Base-by-base conservation (phyloP, 2,888 invertebrate species). In the Agapostemon virescens region DNA sequence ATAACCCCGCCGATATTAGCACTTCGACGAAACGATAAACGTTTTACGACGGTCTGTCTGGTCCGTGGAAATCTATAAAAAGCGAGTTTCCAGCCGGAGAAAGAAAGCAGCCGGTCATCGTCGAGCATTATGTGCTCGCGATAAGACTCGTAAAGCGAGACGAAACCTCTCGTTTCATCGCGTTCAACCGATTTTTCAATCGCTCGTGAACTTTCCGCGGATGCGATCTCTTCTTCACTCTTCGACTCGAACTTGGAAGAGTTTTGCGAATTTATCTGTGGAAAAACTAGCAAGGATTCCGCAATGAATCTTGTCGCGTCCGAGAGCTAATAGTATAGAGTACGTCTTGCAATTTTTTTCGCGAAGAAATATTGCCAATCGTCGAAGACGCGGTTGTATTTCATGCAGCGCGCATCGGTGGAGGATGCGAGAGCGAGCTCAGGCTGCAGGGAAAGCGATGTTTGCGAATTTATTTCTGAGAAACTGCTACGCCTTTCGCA, bases 1-100 rank as follows among this genome's bases (percentile, higher is more conserved):
- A 74, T 52, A 77, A 77, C 61, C 61, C 20, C 49, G 33, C 23
- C 26, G 49, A 69, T 30, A 30, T 69, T 75, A 64, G 42, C 66
- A n/a, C 58, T 55, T 26, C 49, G 40, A 23, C 69, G 66, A 52
- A 68, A 68, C 74, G 17, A 52, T 52, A 30, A 30, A 52, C 67
- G 30, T 38, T 55, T 38, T 36, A 26, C 36, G 49, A 26, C 26
- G 55, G 55, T 26, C 15, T 55, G 55, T 55, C 55, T 58, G 33
- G 20, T 6, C 33, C 13, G 15, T 20, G 26, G 20, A 40, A 15
- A 30, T 49, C 77, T 52, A 52, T 76, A 42, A 77, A 77, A 52
- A 77, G 68, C 63, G 63, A 49, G 38, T 61, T 77, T 71, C 55
- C 38, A 20, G 40, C 30, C 4, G 68, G n/a, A 36, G 52, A 78